Conservation (phyloP, 1,140 invertebrate genomes). For the Tetragonula clypearis region DNA sequence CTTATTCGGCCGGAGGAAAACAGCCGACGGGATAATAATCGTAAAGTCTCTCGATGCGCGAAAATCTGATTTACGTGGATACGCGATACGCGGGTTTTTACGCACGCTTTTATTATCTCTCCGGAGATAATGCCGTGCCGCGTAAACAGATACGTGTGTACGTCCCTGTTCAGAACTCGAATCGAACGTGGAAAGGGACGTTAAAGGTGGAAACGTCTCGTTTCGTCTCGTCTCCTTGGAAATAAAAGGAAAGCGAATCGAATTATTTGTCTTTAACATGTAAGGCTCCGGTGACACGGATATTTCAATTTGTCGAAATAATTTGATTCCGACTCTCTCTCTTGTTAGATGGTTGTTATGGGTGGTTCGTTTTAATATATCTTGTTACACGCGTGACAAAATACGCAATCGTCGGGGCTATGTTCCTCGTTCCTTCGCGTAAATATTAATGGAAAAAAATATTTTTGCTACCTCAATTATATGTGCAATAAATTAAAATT, state of each 20-base stretch:
- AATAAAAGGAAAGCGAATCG: background rate
- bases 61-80: slow-evolving; percentile 2
- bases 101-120: background rate
- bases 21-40: background rate
- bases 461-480: too few species aligned
- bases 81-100: background rate
- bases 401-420: too few species aligned
- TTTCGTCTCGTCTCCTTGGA: background rate
- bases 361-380: too few species aligned
- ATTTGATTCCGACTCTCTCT: background rate
- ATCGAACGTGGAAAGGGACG: too few species aligned
- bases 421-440: too few species aligned
- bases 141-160: background rate
- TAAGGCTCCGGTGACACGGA: background rate
- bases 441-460: too few species aligned
- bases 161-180: background rate
- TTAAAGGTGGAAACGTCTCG: background rate
- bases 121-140: background rate
- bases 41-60: background rate
- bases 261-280: background rate
- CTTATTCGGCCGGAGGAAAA: slow-evolving; percentile 42
- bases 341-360: too few species aligned
- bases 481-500: too few species aligned
- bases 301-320: background rate
- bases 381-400: too few species aligned